Evolutionary conservation across 64 coral and sea anemone genomes (phyloP).

Genomic region (Acropora yongei): DNA sequence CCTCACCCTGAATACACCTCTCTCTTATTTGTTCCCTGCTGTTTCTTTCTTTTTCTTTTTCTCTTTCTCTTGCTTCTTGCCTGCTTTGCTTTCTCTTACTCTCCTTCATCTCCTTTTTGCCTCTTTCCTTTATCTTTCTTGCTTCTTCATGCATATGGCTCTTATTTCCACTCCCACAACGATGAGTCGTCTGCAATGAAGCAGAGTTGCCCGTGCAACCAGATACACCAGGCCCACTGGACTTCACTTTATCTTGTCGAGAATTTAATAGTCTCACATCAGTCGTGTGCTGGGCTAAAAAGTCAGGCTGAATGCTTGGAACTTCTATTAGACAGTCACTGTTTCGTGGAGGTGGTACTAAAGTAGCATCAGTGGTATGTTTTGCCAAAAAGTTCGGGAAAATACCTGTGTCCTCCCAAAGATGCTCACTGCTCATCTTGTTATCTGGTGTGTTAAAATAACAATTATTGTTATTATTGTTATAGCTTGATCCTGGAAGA

Average conservation of each 20-base stretch:
- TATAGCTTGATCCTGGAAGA: too few relatives aligned
- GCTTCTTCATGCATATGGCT: not conserved
- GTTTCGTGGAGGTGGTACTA: too few relatives aligned
- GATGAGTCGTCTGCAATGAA: not conserved
- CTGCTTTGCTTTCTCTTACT: not conserved
- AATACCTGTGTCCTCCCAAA: conserved; percentile 12
- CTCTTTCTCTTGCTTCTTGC: too few relatives aligned
- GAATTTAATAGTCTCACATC: not conserved
- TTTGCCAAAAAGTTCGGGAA: not conserved
- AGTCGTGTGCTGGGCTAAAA: too few relatives aligned
- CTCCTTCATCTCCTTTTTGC: not conserved
- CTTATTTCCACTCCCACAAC: not conserved
- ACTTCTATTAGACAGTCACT: too few relatives aligned
- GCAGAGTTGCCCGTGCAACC: not conserved
- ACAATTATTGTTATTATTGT: too few relatives aligned
- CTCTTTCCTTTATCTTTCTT: conserved; percentile 3
- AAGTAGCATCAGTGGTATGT: not conserved
- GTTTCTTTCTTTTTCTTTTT: not conserved
- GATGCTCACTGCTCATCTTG: too few relatives aligned
- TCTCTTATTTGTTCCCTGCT: not conserved
- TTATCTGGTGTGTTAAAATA: too few relatives aligned
- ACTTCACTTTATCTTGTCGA: not conserved
- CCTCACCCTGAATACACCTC: not conserved
- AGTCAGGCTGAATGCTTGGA: too few relatives aligned
- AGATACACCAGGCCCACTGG: not conserved